Evolutionary conservation across 2,888 invertebrate species (phyloP), one percentile per base, ranked within the genome.

Genomic region (Panopea generosa): DNA sequence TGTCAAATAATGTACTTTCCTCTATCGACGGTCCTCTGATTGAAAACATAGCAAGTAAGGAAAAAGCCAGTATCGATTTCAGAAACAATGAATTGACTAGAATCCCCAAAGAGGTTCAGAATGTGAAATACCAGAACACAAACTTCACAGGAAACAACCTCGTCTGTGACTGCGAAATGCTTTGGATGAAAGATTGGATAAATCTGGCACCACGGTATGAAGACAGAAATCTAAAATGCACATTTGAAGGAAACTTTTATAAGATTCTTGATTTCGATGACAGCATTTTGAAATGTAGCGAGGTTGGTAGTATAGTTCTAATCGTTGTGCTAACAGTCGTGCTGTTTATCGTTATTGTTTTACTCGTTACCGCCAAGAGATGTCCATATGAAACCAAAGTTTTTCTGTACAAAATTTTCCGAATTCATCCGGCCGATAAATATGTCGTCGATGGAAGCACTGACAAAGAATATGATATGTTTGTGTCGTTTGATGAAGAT

Each of bases 321-420:
- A 71, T 77, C 0, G 60, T 82, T 0, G 66, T 76, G 0, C 67
- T 84, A 18, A 67, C 77, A 24, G 50, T 76, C 2, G 69, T 81
- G 3, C 20, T 81, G 0, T 53, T 67, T 11, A 27, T 83, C 26
- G 77, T 81, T 14, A 60, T 83, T 7, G 59, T 63, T 6, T 52
- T 75, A 27, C 61, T 79, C 14, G 43, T 84, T 6, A 83, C 82
- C 45, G 81, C 84, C 3, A 83, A 83, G 57, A 52, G 74, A 38
- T 84, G 84, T 67, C 84, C 84, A 6, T 84, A 83, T 47, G 84
- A 79, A 52, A 83, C 83, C 14, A 84, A 83, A 47, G 84, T 84
- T 9, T 40, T 83, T 4, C 43, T 82, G 1, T 83, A 61, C 50
- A 79, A 76, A 49, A 69, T 79, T 18, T 77, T 79, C 40, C 43